A percentile compares a stretch with the other conserved stretches of the same genome.
phyloP scores from a whole-genome alignment of 2,888 invertebrate genomes.

The Rambutsinella grinnellia region DNA sequence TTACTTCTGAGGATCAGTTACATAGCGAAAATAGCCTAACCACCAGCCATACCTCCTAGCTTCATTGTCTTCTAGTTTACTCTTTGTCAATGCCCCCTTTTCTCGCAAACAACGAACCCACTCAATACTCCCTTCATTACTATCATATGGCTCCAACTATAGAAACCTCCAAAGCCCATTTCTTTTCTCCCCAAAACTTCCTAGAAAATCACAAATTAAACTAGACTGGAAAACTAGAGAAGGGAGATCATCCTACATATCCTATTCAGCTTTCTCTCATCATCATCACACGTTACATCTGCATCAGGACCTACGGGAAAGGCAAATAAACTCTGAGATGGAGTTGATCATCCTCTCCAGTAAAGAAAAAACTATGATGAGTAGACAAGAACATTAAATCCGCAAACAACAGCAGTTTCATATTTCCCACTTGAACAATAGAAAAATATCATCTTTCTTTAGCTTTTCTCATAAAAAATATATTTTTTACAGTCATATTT shows the following conservation, averaged over 20 bases:
- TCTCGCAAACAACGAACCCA: neutral
- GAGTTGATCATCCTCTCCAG: no score
- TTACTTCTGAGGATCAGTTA: no score
- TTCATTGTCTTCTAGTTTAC: conserved; percentile 29
- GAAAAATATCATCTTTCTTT: no score
- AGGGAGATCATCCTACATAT: conserved; percentile 33
- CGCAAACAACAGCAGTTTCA: conserved; percentile 48
- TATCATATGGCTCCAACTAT: no score
- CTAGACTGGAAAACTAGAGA: conserved; percentile 22
- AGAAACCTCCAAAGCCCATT: no score
- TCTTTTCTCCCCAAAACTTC: neutral
- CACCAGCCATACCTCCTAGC: no score
- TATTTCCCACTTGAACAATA: conserved; percentile 43
- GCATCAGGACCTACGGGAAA: no score
- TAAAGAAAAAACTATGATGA: conserved; percentile 40
- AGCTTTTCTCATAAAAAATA: no score
- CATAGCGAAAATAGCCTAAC: no score
- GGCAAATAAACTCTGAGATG: no score
- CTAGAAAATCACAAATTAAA: conserved; percentile 39
- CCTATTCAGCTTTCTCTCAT: no score
- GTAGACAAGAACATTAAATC: conserved; percentile 38
- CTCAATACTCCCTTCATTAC: neutral
- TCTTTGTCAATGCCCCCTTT: conserved; percentile 22
- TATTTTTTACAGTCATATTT: neutral
- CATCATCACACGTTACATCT: no score